Base-by-base conservation (phyloP, 1,140 invertebrate genomes). In the Drosophila grimshawi region DNA sequence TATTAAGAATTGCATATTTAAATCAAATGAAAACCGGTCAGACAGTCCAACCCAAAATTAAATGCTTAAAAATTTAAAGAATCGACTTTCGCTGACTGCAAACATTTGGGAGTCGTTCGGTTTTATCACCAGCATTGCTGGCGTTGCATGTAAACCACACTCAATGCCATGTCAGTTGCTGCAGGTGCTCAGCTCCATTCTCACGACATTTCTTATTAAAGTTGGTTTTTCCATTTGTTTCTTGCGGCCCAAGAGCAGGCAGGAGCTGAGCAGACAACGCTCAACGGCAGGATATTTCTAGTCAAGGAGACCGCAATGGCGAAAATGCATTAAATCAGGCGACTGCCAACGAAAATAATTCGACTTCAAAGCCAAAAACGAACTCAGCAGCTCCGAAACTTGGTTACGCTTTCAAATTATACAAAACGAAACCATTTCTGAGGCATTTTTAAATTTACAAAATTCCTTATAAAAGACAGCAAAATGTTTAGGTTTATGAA, bases 61-160 rank as follows among this genome's bases (percentile, higher is more conserved):
- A 85, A 85, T 85, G 78, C 74, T 85, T 71, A 86, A 85, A 85
- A 86, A 85, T 86, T 86, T 86, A 86, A 19, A 86, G 79, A 65
- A 80, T 43, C 52, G 49, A 74, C 73, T 80, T 74, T 80, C 77
- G 81, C 69, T 69, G 64, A 80, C 68, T 69, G 71, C 76, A 63
- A 19, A 72, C 64, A 78, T 76, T 61, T 48, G 68, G 81, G 73
- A 72, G 73, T 85, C 81, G 81, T 85, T 85, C 70, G 78, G 61
- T 85, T 85, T 85, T 80, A 85, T 80, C 81, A 74, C 81, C 73
- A 66, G 55, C 39, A 65, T 29, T 62, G 39, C 59, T 52, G 51
- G 73, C 49, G 69, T 48, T 72, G 69, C 63, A 60, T 68, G 43
- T 53, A 56, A 81, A 49, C 71, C 81, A 79, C 79, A 81, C 63